Evolutionary conservation across 2,797 vertebrate species (phyloP), one percentile per base, ranked within the genome.

Genomic region (Danionella dracula): DNA sequence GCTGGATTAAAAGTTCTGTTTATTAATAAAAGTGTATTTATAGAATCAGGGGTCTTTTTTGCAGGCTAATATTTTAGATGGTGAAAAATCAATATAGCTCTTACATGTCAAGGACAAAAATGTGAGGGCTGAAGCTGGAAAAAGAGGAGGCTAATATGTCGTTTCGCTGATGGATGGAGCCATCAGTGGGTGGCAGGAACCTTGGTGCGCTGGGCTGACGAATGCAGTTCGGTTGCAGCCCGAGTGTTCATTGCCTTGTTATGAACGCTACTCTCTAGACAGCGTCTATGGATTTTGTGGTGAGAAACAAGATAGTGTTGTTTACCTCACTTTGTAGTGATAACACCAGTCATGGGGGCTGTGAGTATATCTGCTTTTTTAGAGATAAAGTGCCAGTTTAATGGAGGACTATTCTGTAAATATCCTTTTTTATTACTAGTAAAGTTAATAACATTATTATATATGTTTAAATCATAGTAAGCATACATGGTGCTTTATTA

Each of bases 21-120:
- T 63, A 71, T 79, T 76, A 75, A 66, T 32, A 49, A 65, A 38
- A 9, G 13, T 38, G 49, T 45, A 53, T 68, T 68, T 71, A 66
- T 66, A 72, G 46, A 67, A 72, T 50, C 66, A 66, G 13, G 70
- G 56, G 40, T 69, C 70, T 72, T 67, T 35, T 55, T 48, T 13
- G 11, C 11, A 11, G 38, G 68, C 46, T 76, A 72, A 78, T 76
- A 61, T 76, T 74, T 78, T 78, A 74, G 59, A 74, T 17, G 44
- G 57, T 13, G 63, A 55, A 59, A 76, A 73, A 76, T 76, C 77
- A 66, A 73, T 79, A 71, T 42, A 31, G 51, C 41, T 35, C 38
- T 59, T 45, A 49, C 46, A 66, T 32, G 64, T 76, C 72, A 72
- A 74, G 77, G 72, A 65, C 63, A 46, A 41, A 65, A 62, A 68